Evolutionary conservation across 2,113 vertebrate species (phyloP).

Genomic region (Tragelaphus scriptus): DNA sequence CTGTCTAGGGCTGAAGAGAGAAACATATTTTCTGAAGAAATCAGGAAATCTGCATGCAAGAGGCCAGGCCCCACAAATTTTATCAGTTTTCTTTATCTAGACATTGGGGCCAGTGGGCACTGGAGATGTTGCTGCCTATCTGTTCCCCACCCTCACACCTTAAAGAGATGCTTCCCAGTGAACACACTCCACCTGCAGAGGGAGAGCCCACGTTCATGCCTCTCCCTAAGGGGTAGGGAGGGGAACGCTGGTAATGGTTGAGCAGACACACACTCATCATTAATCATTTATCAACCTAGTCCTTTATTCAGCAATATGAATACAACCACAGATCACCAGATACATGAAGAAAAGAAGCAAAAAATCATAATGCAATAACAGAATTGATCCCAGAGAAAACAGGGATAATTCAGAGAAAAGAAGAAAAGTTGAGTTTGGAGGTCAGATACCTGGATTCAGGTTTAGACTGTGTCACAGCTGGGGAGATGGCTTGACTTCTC

Average conservation of each 20-base stretch:
- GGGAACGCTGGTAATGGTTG: neutral
- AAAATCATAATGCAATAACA: neutral
- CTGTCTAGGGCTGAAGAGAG: neutral
- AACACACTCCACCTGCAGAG: neutral
- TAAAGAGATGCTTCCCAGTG: neutral
- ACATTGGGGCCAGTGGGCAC: neutral
- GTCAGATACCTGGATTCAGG: neutral
- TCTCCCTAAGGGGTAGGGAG: neutral
- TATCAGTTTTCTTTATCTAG: neutral
- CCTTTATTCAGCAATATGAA: neutral
- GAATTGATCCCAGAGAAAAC: neutral
- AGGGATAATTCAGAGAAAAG: neutral
- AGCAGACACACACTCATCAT: neutral
- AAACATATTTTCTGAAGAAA: neutral
- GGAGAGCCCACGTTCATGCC: neutral
- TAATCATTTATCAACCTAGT: neutral
- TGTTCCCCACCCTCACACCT: neutral
- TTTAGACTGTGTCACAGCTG: neutral
- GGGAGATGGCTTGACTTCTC: neutral
- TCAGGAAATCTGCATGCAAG: neutral
- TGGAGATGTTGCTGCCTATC: neutral
- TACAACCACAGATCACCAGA: neutral
- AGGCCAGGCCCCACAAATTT: neutral
- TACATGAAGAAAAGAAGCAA: neutral
- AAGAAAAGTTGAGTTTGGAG: neutral